Percentiles rank a stretch among this genome's conserved stretches.
phyloP scores from a whole-genome alignment of 1,140 invertebrate species.

The Thrips palmi region DNA sequence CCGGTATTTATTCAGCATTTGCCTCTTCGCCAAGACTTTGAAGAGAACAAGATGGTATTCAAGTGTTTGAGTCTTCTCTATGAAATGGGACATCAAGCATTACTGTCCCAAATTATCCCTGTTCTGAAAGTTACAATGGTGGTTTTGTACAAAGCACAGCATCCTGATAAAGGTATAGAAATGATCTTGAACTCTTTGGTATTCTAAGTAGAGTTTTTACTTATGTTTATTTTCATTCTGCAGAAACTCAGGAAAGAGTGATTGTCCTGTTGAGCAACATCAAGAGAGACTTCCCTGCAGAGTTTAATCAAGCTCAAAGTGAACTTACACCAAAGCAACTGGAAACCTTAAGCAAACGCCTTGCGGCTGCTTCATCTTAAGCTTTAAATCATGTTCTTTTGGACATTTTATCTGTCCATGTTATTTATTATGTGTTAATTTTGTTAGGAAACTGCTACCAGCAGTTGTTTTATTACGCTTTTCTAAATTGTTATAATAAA shows the following conservation, averaged over 20 bases:
- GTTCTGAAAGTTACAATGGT: constrained; percentile 33
- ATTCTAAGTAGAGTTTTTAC: not conserved
- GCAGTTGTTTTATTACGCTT: too few relatives aligned
- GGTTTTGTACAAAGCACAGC: constrained; percentile 30
- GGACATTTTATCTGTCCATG: too few relatives aligned
- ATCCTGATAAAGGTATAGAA: constrained; percentile 24
- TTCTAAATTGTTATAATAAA: too few relatives aligned
- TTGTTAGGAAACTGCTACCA: too few relatives aligned
- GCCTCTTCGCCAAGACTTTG: constrained; percentile 53
- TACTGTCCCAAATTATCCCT: constrained; percentile 28
- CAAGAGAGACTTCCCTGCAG: constrained; percentile 10
- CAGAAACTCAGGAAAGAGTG: constrained; percentile 1
- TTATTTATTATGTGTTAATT: too few relatives aligned
- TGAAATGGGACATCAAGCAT: constrained; percentile 29
- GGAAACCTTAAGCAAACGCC: too few relatives aligned
- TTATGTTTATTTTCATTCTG: constrained; percentile 8
- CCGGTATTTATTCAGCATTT: constrained; percentile 49
- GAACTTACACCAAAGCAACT: too few relatives aligned
- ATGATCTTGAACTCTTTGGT: not conserved
- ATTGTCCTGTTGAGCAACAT: constrained; percentile 9
- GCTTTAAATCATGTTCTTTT: too few relatives aligned
- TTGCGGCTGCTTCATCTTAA: too few relatives aligned
- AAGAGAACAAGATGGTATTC: constrained; percentile 52
- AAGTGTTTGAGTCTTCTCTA: constrained; percentile 43
- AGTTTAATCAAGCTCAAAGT: too few relatives aligned